phyloP scores from a whole-genome alignment of 2,113 vertebrate genomes.

The Gobius niger region DNA sequence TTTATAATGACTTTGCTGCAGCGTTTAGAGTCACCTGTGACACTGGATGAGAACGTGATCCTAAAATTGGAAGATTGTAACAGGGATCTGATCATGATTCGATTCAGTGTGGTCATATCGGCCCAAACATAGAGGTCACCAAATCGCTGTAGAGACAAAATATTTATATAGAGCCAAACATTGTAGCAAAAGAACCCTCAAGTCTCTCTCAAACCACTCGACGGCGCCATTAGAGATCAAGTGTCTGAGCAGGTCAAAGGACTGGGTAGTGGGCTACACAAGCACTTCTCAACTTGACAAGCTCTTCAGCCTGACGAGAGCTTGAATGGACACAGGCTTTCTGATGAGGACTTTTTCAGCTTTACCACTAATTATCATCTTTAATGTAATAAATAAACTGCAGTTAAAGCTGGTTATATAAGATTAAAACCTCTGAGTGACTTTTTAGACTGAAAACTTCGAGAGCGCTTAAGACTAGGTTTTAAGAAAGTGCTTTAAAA shows the following conservation, averaged over 20 bases:
- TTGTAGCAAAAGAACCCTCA: constrained; percentile 4
- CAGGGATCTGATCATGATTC: too few species aligned
- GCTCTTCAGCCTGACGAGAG: constrained; percentile 10
- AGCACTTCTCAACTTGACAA: constrained; percentile 27
- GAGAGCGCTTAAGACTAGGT: not conserved
- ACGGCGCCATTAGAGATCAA: constrained; percentile 35
- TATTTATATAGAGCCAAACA: not conserved
- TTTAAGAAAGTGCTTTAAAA: not conserved
- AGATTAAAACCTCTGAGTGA: not conserved
- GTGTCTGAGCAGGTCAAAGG: constrained; percentile 35
- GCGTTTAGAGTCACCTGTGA: too few species aligned
- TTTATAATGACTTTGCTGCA: too few species aligned
- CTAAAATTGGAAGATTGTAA: too few species aligned
- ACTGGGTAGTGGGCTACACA: constrained; percentile 26
- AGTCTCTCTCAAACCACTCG: constrained; percentile 19
- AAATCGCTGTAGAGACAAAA: not conserved
- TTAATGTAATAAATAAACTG: not conserved
- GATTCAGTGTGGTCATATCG: too few species aligned
- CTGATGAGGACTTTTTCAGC: not conserved
- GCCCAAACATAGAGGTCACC: not conserved
- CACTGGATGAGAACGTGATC: too few species aligned
- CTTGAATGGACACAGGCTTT: constrained; percentile 41
- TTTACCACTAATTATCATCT: not conserved
- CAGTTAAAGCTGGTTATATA: not conserved
- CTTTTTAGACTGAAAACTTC: not conserved